Base-by-base conservation (phyloP, 1,140 invertebrate genomes). In the Gonioctena quinquepunctata region DNA sequence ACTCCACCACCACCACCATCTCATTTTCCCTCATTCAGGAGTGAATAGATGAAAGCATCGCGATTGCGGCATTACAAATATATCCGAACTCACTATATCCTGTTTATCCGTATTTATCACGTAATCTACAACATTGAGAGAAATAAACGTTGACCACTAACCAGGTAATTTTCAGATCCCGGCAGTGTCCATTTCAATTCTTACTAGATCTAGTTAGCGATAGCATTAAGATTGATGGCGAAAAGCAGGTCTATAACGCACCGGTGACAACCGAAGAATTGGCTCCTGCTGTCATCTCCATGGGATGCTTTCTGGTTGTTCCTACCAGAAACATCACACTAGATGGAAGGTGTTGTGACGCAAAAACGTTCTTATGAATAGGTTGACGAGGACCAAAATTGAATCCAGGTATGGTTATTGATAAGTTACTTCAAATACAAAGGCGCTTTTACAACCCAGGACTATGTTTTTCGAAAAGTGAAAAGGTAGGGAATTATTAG, bases 181-280 rank as follows among this genome's bases (percentile, higher is more conserved):
- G 26, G 42, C 60, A 42, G 60, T 48, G 60, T 62, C 60, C 33
- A 19, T 68, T 68, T 62, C 67, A 28, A 68, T 68, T 60, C 50
- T 22, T 23, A 22, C 16, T 27, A 65, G 68, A 70, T 65, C 54
- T 59, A 49, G 68, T 49, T 21, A 61, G 49, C 50, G 68, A 70
- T 70, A 70, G 62, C 48, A 19, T 25, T 26, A 63, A 64, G 68
- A 70, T 70, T 52, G 68, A 70, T 70, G 68, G 60, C 13, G n/a
- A n/a, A 33, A 70, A 67, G 65, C 68, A 65, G 65, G 61, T 56
- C 61, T 62, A 56, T 70, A 64, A 62, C 61, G 68, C 61, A 63
- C 68, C 68, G 68, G 68, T 70, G 68, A 70, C 68, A 70, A 63
- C 23, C 62, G 49, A 65, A 70, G 68, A 70, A 70, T 70, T 33